Base-by-base conservation (phyloP, 1,140 invertebrate species). In the Meteorus sp. region DNA sequence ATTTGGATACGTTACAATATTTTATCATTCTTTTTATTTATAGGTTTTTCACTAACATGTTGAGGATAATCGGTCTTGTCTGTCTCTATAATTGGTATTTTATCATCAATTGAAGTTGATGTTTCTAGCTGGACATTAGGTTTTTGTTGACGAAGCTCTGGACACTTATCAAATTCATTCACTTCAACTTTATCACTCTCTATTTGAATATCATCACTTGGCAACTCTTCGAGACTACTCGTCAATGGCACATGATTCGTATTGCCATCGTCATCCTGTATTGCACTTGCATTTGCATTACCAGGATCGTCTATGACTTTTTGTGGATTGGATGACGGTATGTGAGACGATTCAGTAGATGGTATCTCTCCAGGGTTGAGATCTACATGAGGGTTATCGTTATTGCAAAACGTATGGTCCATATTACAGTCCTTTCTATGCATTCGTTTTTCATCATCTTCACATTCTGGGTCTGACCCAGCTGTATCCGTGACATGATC, bases 1-100 rank as follows among this genome's bases (percentile, higher is more conserved):
- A 47, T 55, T 52, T 56, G 29, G 51, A 55, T 44, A 31, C 8
- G 59, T 65, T 67, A 67, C 55, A 65, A 59, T 17, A 44, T 31
- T 25, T 17, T 22, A 23, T 35, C 41, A n/a, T n/a, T n/a, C 43
- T 17, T 29, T 53, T 13, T 20, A 29, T n/a, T 51, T 29, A 37
- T 39, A n/a, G 35, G 19, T 25, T 19, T 9, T 22, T 48, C 41
- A 22, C 25, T 43, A 23, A 29, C 47, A 45, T 31, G n/a, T n/a
- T n/a, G n/a, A n/a, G n/a, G n/a, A n/a, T n/a, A n/a, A n/a, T n/a
- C n/a, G n/a, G n/a, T 44, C 15, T 56, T 23, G 13, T 19, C 23
- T 31, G 29, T 27, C 29, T 22, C 31, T 27, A 43, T 0, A 13
- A 13, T 15, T 20, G 41, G 23, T 47, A 39, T 13, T 13, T 55